These are phyloP conservation scores for Callocephalon fimbriatum DNA, from an alignment of 2,113 vertebrate species.

Conservation along the genomic window DNA sequence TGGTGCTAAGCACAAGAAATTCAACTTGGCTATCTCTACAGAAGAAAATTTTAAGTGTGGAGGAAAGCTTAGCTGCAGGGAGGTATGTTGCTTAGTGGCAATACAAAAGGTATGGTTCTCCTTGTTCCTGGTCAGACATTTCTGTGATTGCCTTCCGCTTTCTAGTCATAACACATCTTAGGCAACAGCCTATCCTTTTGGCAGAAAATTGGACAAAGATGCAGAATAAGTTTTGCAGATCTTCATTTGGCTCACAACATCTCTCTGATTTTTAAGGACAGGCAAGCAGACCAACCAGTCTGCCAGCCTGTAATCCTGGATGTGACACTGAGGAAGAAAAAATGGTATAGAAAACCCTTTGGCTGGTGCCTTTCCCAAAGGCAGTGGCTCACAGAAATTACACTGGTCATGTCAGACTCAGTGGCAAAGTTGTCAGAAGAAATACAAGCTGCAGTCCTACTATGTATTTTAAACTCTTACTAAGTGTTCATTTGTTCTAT, in stretches of 20 bases:
- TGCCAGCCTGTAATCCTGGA: not conserved
- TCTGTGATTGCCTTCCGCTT: not conserved
- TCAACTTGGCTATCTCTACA: not conserved
- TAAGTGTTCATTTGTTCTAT: not conserved
- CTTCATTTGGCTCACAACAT: not conserved
- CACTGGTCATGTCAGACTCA: not conserved
- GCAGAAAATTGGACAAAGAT: not conserved
- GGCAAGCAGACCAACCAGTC: not conserved
- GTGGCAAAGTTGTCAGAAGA: not conserved
- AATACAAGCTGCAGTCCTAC: not conserved
- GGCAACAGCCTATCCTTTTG: not conserved
- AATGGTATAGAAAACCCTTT: not conserved
- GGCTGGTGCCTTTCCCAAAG: not conserved
- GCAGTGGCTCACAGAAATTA: not conserved
- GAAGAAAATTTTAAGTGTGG: not conserved
- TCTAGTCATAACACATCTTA: not conserved
- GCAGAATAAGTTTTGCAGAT: not conserved
- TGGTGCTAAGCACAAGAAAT: not conserved
- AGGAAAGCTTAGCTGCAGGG: not conserved
- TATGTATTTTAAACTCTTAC: not conserved
- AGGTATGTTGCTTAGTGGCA: rapidly evolving
- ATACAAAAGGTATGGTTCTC: not conserved
- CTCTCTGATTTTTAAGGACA: not conserved
- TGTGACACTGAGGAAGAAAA: not conserved
- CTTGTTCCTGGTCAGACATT: not conserved